A percentile compares a stretch with the other conserved stretches of the same genome.
These are phyloP conservation scores for Tarsius wallacei DNA, from an alignment of 2,797 vertebrate genomes.

Conservation along the genomic window DNA sequence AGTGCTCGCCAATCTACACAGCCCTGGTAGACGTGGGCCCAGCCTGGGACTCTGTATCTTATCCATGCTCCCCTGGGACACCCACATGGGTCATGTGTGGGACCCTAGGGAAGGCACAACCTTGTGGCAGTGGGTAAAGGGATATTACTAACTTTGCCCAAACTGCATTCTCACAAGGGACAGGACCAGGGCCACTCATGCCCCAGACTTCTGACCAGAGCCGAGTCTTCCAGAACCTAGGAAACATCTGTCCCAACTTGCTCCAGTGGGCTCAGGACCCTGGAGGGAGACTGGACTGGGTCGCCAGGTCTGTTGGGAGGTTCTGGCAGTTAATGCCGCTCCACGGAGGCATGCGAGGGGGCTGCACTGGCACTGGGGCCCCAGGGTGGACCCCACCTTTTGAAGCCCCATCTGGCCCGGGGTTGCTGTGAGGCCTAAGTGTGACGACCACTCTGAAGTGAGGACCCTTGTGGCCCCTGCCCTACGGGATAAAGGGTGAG, in stretches of 20 bases:
- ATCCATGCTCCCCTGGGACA: no score
- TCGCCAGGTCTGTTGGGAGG: accelerated
- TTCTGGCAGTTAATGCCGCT: background rate
- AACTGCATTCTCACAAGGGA: accelerated
- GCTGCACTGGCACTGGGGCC: background rate
- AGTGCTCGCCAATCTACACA: no score
- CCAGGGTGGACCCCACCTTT: background rate
- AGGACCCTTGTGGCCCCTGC: background rate
- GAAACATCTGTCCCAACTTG: no score
- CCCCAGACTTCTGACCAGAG: background rate
- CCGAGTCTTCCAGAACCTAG: background rate
- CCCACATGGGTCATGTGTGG: background rate
- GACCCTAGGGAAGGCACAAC: no score
- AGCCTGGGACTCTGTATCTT: background rate
- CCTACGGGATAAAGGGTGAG: background rate
- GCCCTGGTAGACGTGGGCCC: background rate
- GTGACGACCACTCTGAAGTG: background rate
- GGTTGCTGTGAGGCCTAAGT: accelerated
- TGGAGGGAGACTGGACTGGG: background rate
- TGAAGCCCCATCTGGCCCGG: background rate
- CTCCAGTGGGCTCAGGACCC: background rate
- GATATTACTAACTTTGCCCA: background rate
- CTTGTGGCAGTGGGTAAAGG: no score
- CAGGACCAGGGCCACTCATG: background rate
- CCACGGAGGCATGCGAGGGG: background rate